Conservation (phyloP, 1,140 invertebrate species). For the Nomia melanderi region DNA sequence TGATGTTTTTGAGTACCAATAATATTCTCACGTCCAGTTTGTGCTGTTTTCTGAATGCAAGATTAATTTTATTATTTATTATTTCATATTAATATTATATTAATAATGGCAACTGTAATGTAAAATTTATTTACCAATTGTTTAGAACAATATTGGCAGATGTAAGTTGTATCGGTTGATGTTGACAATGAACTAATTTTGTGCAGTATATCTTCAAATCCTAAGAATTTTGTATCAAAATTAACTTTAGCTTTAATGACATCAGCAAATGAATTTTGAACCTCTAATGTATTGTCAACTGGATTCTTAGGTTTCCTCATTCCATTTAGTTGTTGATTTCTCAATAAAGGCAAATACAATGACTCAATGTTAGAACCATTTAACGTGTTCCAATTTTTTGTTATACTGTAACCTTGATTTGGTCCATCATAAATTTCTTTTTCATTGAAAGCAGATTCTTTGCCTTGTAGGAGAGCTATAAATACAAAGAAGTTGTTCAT, state of each 20-base stretch:
- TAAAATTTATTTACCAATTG: conserved; percentile 56
- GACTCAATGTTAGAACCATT: neutral
- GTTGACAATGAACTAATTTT: conserved; percentile 33
- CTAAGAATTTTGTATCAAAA: conserved; percentile 72
- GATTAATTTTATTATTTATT: neutral
- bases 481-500: conserved; percentile 1
- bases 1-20: conserved; percentile 4
- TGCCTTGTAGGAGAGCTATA: conserved; percentile 35
- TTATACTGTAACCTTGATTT: neutral
- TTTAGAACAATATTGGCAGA: conserved; percentile 70
- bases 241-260: conserved; percentile 73
- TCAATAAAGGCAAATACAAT: neutral
- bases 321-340: neutral
- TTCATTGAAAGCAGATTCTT: neutral
- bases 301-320: conserved; percentile 2
- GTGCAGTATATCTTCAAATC: conserved; percentile 68
- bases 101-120: neutral
- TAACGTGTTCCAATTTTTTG: neutral
- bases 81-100: neutral
- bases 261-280: conserved; percentile 67
- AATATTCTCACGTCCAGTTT: conserved; percentile 11
- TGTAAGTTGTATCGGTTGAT: conserved; percentile 41
- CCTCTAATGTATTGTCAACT: conserved; percentile 33
- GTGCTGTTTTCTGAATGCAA: conserved; percentile 7
- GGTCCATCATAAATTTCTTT: neutral